Evolutionary conservation across 2,888 invertebrate genomes (phyloP).

Genomic region (Drosophila rubida): DNA sequence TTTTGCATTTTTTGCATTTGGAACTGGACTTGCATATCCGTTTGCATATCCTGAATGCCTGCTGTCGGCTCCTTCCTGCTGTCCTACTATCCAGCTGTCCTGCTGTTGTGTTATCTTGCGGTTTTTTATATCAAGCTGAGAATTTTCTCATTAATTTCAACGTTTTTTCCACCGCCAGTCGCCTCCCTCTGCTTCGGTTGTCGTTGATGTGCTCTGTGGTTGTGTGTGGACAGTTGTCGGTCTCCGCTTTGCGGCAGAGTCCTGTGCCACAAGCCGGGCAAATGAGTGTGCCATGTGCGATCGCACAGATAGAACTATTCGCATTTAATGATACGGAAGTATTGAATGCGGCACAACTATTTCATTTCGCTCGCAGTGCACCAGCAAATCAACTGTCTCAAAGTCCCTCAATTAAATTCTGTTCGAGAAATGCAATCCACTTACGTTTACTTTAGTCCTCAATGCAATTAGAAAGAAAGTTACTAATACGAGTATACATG

Average conservation of each 20-base stretch:
- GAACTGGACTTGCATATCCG: constrained; percentile 56
- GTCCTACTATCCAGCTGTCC: constrained; percentile 24
- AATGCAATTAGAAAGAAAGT: no score
- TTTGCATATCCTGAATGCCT: constrained; percentile 44
- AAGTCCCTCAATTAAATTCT: neutral
- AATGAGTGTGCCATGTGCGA: constrained; percentile 32
- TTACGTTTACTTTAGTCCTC: no score
- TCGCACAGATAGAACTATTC: constrained; percentile 36
- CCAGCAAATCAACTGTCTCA: neutral
- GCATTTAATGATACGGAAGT: constrained; percentile 47
- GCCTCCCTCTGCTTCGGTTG: constrained; percentile 17
- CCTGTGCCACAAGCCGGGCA: constrained; percentile 28
- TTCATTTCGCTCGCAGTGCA: constrained; percentile 1
- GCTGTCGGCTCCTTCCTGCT: constrained; percentile 21
- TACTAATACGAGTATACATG: no score
- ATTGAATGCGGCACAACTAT: constrained; percentile 16
- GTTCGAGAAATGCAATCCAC: no score
- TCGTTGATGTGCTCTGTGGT: constrained; percentile 75
- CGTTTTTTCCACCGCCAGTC: constrained; percentile 54
- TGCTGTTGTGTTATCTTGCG: constrained; percentile 64
- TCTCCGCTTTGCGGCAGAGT: constrained; percentile 42
- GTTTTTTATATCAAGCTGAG: constrained; percentile 75
- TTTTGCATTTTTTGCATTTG: constrained; percentile 54
- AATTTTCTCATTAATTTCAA: constrained; percentile 80
- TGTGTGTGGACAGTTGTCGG: constrained; percentile 75